Conservation (phyloP, 2,113 vertebrate species). For the Melozone crissalis region DNA sequence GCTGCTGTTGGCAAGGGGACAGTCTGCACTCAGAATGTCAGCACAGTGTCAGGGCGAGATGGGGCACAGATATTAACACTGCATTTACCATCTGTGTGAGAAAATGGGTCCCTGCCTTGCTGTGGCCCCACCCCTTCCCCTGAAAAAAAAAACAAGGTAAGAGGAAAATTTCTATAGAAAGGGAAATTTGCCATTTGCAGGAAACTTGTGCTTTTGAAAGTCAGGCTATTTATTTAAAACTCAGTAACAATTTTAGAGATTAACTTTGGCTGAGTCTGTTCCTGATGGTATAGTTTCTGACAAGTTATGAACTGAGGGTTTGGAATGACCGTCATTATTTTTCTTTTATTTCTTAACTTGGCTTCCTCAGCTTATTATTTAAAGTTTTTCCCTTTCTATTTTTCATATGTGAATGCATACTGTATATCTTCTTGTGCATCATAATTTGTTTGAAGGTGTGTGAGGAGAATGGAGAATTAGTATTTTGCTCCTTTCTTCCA, state of each 20-base stretch:
- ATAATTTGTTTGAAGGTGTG: background rate
- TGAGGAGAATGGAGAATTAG: background rate
- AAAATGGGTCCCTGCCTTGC: background rate
- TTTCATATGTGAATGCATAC: background rate
- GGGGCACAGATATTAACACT: background rate
- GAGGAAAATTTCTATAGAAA: background rate
- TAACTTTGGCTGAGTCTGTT: background rate
- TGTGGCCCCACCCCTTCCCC: rapidly evolving
- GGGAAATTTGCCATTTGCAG: background rate
- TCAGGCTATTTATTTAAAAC: background rate
- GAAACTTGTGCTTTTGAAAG: background rate
- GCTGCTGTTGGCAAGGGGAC: background rate
- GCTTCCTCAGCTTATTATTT: background rate
- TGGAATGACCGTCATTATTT: background rate
- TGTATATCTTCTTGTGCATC: background rate
- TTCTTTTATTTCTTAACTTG: background rate
- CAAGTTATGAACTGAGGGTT: background rate
- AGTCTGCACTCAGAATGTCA: background rate
- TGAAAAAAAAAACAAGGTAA: background rate
- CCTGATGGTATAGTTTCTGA: background rate
- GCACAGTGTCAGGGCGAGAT: background rate
- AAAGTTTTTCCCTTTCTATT: background rate
- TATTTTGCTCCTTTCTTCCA: background rate
- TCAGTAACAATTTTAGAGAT: background rate
- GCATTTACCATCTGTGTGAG: rapidly evolving